Evolutionary conservation across 2,888 invertebrate species (phyloP).

Genomic region (Athalia cordata): DNA sequence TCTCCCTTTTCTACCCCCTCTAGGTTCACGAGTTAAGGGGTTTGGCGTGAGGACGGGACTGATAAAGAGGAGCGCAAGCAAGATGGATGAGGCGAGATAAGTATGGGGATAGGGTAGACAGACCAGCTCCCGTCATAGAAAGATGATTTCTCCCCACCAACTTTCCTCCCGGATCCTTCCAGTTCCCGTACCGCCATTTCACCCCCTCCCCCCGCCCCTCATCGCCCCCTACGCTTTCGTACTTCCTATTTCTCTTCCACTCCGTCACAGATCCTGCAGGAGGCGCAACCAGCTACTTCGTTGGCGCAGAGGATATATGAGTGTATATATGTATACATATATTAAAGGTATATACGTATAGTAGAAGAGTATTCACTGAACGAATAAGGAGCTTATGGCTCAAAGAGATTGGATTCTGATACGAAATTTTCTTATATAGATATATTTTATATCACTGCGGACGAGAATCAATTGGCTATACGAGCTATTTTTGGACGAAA

Average conservation of each 20-base stretch:
- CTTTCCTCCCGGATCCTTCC: conserved; percentile 45
- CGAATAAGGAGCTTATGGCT: conserved; percentile 54
- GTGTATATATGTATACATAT: too few species aligned
- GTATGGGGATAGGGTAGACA: conserved; percentile 48
- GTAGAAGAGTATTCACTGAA: conserved; percentile 43
- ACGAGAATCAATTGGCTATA: too few species aligned
- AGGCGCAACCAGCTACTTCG: neutral
- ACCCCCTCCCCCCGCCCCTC: neutral
- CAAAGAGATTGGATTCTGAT: conserved; percentile 55
- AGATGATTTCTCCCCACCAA: conserved; percentile 47
- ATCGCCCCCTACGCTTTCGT: too few species aligned
- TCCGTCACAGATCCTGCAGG: neutral
- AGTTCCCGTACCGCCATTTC: conserved; percentile 25
- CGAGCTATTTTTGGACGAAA: too few species aligned
- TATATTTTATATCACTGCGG: conserved; percentile 11
- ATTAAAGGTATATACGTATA: too few species aligned
- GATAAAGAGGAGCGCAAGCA: conserved; percentile 58
- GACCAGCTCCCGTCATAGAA: conserved; percentile 51
- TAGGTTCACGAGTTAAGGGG: conserved; percentile 47
- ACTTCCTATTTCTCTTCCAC: too few species aligned
- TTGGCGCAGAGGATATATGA: conserved; percentile 20
- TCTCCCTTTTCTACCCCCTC: conserved; percentile 27
- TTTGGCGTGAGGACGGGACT: conserved; percentile 50
- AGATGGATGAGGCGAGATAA: conserved; percentile 63
- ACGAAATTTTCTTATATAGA: conserved; percentile 51